Evolutionary conservation across 1,140 invertebrate genomes (phyloP).

Genomic region (Drosophila albomicans): DNA sequence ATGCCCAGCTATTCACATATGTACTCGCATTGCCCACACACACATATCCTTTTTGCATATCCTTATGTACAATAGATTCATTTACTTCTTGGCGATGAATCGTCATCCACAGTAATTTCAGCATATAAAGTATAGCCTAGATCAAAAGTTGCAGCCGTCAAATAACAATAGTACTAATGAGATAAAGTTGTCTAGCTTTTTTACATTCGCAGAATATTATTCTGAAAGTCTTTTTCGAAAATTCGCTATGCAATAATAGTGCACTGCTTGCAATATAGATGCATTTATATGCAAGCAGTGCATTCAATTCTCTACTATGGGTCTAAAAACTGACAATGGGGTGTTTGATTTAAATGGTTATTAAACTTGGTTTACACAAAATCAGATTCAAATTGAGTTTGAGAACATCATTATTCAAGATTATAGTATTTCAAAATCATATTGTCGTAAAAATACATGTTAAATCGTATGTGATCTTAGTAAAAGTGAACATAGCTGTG

Average conservation of each 20-base stretch:
- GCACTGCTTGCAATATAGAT: background rate
- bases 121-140: background rate
- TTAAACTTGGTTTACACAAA: no score
- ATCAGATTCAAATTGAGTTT: no score
- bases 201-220: background rate
- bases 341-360: no score
- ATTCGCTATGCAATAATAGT: background rate
- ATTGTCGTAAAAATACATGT: no score
- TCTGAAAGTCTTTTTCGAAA: no score
- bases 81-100: background rate
- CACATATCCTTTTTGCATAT: background rate
- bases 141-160: background rate
- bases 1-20: background rate
- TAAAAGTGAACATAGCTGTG: no score
- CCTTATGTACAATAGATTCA: constrained; percentile 20
- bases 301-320: no score
- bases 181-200: background rate
- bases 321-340: no score
- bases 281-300: background rate
- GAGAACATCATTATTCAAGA: no score
- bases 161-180: background rate
- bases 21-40: constrained; percentile 8
- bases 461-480: no score
- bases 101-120: background rate
- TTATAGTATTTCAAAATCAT: no score